Evolutionary conservation across 2,113 vertebrate species (phyloP), one percentile per base, ranked within the genome.

Genomic region (Scomber colias): DNA sequence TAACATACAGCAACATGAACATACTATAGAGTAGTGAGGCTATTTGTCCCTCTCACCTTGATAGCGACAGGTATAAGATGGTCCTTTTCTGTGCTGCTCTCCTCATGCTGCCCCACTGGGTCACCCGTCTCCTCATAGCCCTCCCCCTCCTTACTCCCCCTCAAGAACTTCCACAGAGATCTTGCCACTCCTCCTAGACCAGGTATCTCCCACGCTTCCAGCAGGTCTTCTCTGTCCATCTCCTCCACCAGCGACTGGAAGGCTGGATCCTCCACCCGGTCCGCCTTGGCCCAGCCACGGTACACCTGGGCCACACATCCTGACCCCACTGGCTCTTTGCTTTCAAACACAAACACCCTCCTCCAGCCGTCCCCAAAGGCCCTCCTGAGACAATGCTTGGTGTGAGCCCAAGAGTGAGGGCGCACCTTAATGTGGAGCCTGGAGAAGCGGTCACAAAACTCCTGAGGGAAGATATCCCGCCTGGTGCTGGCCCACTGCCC

Each of bases 401-500:
- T 99, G 94, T 97, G 95, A 17, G 60, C 74, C 97, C 97, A 99
- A 0, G 96, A 77, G 83, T 99, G 97, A 0, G 97, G 96, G 21
- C 90, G 85, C 61, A 97, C 98, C 59, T 82, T 95, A 0, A 97
- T 93, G 0, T 99, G 97, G 56, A 99, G 95, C 90, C 91, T 94
- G 59, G 97, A 96, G 84, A 99, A 97, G 67, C 93, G 92, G 0
- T 94, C 89, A 0, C 97, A 99, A 85, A 99, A 98, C 51, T 95
- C 95, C 64, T 92, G 94, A 0, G 97, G 95, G 84, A 99, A 98
- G 72, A 99, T 94, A 86, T 99, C 98, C 4, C 96, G 94, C 10
- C 98, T 95, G 12, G 97, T 99, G 93, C 97, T 97, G 83, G 97
- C 97, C 98, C 98, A 99, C 88, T 99, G 98, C 1, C 97, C 97